Evolutionary conservation across 2,113 vertebrate species (phyloP).

Genomic region (Sminthopsis crassicaudata): DNA sequence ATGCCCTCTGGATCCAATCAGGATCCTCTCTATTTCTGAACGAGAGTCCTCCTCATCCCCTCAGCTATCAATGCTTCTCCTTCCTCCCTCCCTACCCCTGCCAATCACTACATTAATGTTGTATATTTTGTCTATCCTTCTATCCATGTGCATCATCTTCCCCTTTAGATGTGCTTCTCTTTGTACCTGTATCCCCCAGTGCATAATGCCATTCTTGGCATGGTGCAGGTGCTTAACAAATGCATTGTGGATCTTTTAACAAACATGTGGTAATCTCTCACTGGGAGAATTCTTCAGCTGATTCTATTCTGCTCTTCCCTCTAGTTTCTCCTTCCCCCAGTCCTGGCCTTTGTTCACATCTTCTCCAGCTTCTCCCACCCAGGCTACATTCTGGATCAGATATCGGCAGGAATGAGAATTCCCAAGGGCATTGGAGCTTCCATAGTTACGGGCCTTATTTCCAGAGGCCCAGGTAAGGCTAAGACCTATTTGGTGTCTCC

Average conservation of each 20-base stretch:
- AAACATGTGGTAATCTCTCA: background rate
- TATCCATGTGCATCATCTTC: background rate
- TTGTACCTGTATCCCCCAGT: background rate
- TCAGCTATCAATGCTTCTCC: background rate
- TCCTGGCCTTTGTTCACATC: background rate
- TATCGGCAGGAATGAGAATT: background rate
- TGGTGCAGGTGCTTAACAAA: background rate
- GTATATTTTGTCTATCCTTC: background rate
- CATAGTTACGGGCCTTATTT: background rate
- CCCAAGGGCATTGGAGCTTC: background rate
- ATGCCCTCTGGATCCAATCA: background rate
- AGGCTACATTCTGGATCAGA: background rate
- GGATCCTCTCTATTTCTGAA: background rate
- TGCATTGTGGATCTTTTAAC: background rate
- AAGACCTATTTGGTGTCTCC: background rate
- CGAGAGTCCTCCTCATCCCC: background rate
- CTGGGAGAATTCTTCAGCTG: background rate
- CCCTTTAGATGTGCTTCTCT: background rate
- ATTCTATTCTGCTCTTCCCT: background rate
- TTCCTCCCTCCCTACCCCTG: background rate
- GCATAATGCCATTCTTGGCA: background rate
- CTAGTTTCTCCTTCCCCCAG: background rate
- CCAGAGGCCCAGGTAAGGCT: background rate
- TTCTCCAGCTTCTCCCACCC: background rate
- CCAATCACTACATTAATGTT: background rate